Conservation (phyloP, 2,113 vertebrate genomes). For the Alces alces region DNA sequence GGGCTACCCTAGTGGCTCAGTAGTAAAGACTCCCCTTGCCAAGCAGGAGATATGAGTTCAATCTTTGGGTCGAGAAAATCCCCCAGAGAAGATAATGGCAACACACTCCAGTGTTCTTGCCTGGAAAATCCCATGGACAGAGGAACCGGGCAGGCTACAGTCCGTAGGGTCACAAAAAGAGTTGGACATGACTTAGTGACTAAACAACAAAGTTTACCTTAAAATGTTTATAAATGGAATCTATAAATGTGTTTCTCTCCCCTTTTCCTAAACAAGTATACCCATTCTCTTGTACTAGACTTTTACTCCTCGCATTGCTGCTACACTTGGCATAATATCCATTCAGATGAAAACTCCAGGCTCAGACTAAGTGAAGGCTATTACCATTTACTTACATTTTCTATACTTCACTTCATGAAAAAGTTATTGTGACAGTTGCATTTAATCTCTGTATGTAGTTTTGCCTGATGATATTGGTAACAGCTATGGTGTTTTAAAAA, state of each 20-base stretch:
- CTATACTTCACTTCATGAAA: not conserved
- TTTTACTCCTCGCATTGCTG: not conserved
- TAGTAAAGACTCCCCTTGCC: not conserved
- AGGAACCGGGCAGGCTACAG: not conserved
- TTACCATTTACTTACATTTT: not conserved
- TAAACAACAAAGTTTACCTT: not conserved
- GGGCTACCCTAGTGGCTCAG: not conserved
- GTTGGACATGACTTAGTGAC: not conserved
- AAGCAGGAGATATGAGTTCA: not conserved
- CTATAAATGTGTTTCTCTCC: not conserved
- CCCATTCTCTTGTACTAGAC: not conserved
- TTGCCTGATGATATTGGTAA: not conserved
- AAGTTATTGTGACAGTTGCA: not conserved
- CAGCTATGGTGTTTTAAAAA: not conserved
- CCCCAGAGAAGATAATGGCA: not conserved
- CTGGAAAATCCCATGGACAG: not conserved
- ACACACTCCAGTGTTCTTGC: not conserved
- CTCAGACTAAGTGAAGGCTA: not conserved
- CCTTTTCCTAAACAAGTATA: not conserved
- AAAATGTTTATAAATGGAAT: not conserved
- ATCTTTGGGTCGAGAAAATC: not conserved
- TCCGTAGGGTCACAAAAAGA: not conserved
- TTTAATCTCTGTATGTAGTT: not conserved
- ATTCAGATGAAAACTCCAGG: not conserved
- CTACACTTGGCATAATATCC: not conserved